Evolutionary conservation across 2,888 invertebrate genomes (phyloP), one percentile per base, ranked within the genome.

Genomic region (Ectemnius lituratus): DNA sequence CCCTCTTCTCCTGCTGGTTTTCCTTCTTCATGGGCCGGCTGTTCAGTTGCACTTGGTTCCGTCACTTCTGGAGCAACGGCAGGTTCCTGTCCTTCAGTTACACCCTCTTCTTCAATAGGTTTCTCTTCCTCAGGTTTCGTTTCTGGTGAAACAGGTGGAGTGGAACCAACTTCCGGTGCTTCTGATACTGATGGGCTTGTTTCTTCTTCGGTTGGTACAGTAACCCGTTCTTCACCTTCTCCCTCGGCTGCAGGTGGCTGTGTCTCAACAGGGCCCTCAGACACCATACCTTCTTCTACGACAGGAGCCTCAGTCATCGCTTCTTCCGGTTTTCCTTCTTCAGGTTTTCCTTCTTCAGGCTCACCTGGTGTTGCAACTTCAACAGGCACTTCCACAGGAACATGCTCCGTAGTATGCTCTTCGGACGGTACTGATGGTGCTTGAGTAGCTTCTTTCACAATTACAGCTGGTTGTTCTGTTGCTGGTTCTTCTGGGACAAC

Each of bases 401-500:
- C 56, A 16, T 57, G 64, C 16, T 80, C 67, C 61, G 49, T 73
- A 47, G 75, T 70, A 5, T 70, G 68, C 73, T 75, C 68, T 62
- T 80, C 69, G 46, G 14, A 5, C 62, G 80, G 60, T 47, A 76
- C 58, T 14, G 65, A 56, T 69, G 81, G 78, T 66, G 72, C 76
- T 62, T 80, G 73, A 6, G 66, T 69, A 67, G 28, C 62, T 46
- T 79, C 83, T 65, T 77, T 68, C 28, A 67, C 62, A 18, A 70
- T 78, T 49, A 75, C 70, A 67, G 73, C 67, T 68, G 75, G 83
- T 59, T 76, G 74, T 27, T 62, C 66, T 62, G 45, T n/a, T n/a
- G 73, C 67, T 68, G 75, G 83, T 59, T 76, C 75, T 27, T 62
- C 66, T 62, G 45, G 47, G 18, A 70, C 73, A 23, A 81, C 61